These are phyloP conservation scores for Holacanthella duospinosa DNA, from an alignment of 2,888 invertebrate genomes.

Conservation along the genomic window DNA sequence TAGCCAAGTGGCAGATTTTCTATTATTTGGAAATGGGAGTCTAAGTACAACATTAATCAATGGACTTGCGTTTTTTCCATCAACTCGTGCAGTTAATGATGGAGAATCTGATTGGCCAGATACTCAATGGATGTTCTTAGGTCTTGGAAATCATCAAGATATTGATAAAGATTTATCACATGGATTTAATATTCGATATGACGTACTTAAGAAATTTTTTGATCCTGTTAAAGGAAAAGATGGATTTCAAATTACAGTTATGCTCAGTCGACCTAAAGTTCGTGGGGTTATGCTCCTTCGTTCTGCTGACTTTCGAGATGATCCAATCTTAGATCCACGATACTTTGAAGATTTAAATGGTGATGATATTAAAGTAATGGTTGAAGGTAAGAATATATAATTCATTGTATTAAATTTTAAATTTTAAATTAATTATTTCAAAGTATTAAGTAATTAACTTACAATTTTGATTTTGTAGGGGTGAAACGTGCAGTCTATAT, in stretches of 20 bases:
- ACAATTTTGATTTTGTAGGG: slow-evolving; percentile 11
- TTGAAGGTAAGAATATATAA: slow-evolving; percentile 31
- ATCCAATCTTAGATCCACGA: slow-evolving; percentile 28
- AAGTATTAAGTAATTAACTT: too few relatives aligned
- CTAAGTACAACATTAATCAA: slow-evolving; percentile 24
- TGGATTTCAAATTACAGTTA: slow-evolving; percentile 34
- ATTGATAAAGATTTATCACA: slow-evolving; percentile 26
- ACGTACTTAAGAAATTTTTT: slow-evolving; percentile 31
- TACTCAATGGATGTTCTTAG: slow-evolving; percentile 34
- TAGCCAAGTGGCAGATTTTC: slow-evolving; percentile 20
- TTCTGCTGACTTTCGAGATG: slow-evolving; percentile 26
- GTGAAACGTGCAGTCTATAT: slow-evolving; percentile 33
- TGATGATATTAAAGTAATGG: slow-evolving; percentile 27
- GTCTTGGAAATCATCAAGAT: slow-evolving; percentile 23
- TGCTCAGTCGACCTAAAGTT: slow-evolving; percentile 33
- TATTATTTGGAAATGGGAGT: slow-evolving; percentile 33
- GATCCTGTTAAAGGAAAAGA: slow-evolving; percentile 32
- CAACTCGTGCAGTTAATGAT: slow-evolving; percentile 24
- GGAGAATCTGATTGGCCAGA: slow-evolving; percentile 34
- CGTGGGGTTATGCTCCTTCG: slow-evolving; percentile 21
- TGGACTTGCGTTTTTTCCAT: slow-evolving; percentile 35
- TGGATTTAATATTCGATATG: slow-evolving; percentile 34
- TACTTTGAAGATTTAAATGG: slow-evolving; percentile 32
- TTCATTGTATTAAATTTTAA: too few relatives aligned
- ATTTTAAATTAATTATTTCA: background rate